These are phyloP conservation scores for Paralichthys olivaceus DNA, from an alignment of 2,113 vertebrate species.

Conservation along the genomic window DNA sequence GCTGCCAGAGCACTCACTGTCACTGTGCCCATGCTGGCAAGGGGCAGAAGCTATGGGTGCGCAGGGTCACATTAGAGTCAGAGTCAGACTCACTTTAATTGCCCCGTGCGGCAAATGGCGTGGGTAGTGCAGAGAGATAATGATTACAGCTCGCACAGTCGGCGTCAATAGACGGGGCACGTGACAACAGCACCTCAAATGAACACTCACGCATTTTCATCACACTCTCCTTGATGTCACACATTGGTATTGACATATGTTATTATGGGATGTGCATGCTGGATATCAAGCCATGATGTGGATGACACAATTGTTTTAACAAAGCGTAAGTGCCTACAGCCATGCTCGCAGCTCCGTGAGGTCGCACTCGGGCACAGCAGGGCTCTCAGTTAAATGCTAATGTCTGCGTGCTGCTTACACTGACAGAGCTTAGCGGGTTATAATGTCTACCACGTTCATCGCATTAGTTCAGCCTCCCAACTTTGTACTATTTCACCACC, in stretches of 20 bases:
- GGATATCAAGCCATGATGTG: neutral
- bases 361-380: neutral
- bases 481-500: neutral
- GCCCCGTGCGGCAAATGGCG: conserved; percentile 33
- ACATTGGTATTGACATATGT: neutral
- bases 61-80: conserved; percentile 45
- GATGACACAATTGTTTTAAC: conserved; percentile 2
- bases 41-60: conserved; percentile 20
- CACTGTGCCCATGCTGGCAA: conserved; percentile 29
- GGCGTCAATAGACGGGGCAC: conserved; percentile 13
- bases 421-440: neutral
- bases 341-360: neutral
- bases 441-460: neutral
- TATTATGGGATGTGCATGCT: neutral
- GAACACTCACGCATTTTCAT: neutral
- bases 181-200: conserved; percentile 12
- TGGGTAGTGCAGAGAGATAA: conserved; percentile 33
- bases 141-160: conserved; percentile 48
- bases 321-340: neutral
- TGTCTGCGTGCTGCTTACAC: neutral
- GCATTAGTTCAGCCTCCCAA: neutral
- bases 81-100: conserved; percentile 56
- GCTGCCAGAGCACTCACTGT: conserved; percentile 31
- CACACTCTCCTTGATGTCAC: neutral
- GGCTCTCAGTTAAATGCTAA: neutral